Evolutionary conservation across 2,797 vertebrate species (phyloP), one percentile per base, ranked within the genome.

Genomic region (Pantherophis alleghaniensis): DNA sequence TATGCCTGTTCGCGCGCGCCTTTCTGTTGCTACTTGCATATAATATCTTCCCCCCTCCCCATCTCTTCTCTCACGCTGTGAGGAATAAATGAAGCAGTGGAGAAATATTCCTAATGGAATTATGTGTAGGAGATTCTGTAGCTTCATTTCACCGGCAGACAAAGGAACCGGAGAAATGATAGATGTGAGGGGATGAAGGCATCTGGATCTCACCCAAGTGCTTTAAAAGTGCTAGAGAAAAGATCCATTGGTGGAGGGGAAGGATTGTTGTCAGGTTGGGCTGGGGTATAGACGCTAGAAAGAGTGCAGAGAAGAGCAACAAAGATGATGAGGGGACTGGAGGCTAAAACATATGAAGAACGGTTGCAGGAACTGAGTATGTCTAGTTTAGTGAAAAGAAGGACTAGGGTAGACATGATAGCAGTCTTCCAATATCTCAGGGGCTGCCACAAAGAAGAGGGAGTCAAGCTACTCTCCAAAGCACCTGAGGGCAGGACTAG

Each of bases 341-440:
- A 10, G 9, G 51, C 51, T 53, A 53, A 53, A 53, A 53, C 51
- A 53, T 10, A 53, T 10, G 51, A 10, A 53, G 51, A 53, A 53
- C 51, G 1, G 51, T 53, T 53, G 51, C 51, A 53, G 51, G 51
- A 53, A 53, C 51, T 53, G 51, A 1, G 51, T 53, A 2, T 53
- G 51, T 53, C 9, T 53, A 53, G 51, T 53, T 53, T 53, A 10
- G 0, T 53, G 51, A 53, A 53, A 53, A 53, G 51, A 53, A 53
- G 51, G 51, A 53, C 0, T 0, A 2, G 51, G 51, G 7, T 1
- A 1, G 51, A 1, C 51, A 1, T 53, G 1, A 53, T 53, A 0
- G 0, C 51, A 53, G 51, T 53, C 1, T 53, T 10, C 51, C 51
- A 53, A 2, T 53, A 53, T 53, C 9, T 53, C 51, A 53, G 7